Base-by-base conservation (phyloP, 2,888 invertebrate genomes). In the Heliconius ethilla region DNA sequence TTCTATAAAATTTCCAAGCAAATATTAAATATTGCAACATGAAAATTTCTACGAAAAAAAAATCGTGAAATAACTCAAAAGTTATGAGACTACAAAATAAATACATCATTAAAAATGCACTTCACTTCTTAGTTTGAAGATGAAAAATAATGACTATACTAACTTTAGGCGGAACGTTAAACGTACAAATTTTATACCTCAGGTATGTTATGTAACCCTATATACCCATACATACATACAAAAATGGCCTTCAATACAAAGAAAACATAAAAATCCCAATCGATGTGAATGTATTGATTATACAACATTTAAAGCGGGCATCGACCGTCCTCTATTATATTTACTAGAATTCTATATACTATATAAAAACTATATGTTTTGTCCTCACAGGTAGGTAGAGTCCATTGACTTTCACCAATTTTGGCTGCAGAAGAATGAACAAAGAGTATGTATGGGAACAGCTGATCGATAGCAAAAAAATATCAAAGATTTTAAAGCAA, bases 351-450 rank as follows among this genome's bases (percentile, higher is more conserved):
- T 66, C 69, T 69, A 37, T 72, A 1, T 79, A 55, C 55, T n/a
- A n/a, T n/a, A n/a, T n/a, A n/a, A n/a, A n/a, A n/a, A n/a, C n/a
- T 45, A 45, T 15, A 45, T 6, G 40, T 79, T 78, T 78, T 78
- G 78, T 79, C 59, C 76, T 69, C 78, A 77, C 85, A 84, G 84
- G 84, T 85, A 84, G 84, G 84, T 85, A 85, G 80, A 82, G 77
- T 79, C 82, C 80, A 82, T 82, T 83, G 82, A 83, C 78, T 80
- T 78, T 75, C 37, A 72, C 67, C 77, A 33, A 76, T 79, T 59
- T 81, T 76, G 66, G 75, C 78, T 79, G 79, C 78, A 80, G 66
- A 67, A 76, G 63, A 69, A 75, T 73, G 75, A 78, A 81, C 81
- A 78, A 81, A 80, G 78, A 22, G 63, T 33, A 27, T 45, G 55